A percentile compares a stretch with the other conserved stretches of the same genome.
Evolutionary conservation across 64 coral and sea anemone species (phyloP).

Genomic region (Dendronephthya gigantea): DNA sequence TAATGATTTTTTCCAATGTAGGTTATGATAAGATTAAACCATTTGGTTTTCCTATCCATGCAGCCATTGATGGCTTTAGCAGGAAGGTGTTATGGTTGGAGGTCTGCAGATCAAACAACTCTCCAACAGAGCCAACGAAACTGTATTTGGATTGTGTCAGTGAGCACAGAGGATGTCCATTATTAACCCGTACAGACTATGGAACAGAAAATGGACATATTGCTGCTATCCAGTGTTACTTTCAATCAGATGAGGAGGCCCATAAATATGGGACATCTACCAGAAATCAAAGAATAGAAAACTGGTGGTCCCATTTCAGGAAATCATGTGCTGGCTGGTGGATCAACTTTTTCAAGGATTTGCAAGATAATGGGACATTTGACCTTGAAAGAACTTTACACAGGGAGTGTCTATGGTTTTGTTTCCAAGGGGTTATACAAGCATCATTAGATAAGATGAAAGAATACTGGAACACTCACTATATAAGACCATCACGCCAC

Average conservation of each 20-base stretch:
- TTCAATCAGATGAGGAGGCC: not conserved
- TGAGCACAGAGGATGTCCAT: no score
- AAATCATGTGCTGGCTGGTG: constrained; percentile 31
- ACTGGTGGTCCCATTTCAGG: constrained; percentile 40
- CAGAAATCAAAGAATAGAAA: no score
- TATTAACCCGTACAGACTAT: no score
- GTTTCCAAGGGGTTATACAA: constrained; percentile 39
- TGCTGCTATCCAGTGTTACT: constrained; percentile 9
- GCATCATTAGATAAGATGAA: constrained; percentile 41
- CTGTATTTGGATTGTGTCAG: no score
- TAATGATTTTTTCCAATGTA: no score
- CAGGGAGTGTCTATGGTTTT: no score
- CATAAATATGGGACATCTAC: not conserved
- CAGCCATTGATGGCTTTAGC: no score
- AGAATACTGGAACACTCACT: constrained; percentile 45
- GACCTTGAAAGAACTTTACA: constrained; percentile 22
- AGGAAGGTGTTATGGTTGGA: no score
- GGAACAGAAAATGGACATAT: constrained; percentile 19
- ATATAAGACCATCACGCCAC: constrained; percentile 27
- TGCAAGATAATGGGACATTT: constrained; percentile 29
- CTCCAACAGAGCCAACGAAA: no score
- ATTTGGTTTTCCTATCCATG: no score
- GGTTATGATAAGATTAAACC: no score
- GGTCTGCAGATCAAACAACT: no score
- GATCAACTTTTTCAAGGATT: constrained; percentile 45